These are phyloP conservation scores for Aratinga solstitialis DNA, from an alignment of 2,797 vertebrate species.

Conservation along the genomic window DNA sequence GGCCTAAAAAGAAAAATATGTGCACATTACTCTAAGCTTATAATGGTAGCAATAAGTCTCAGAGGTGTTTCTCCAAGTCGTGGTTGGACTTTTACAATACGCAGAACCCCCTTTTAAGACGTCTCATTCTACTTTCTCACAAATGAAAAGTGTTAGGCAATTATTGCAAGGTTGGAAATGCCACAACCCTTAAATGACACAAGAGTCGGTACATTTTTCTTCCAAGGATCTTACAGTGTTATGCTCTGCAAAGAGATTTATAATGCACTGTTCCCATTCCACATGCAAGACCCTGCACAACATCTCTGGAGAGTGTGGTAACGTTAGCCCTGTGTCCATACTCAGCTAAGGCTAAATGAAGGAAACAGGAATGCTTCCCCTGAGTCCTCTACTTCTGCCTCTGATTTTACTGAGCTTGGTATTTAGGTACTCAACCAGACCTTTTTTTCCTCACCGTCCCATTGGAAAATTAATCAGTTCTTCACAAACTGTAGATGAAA, in stretches of 20 bases:
- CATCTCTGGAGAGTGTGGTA: constrained; percentile 30
- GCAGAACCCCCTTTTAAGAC: constrained; percentile 52
- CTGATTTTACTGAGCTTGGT: constrained; percentile 22
- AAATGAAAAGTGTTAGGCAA: constrained; percentile 49
- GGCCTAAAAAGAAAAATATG: constrained; percentile 49
- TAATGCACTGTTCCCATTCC: constrained; percentile 1
- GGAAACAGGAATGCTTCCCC: constrained; percentile 62
- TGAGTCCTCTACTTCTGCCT: not conserved
- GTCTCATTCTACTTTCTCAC: constrained; percentile 23
- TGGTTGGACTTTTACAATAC: constrained; percentile 45
- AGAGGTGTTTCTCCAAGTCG: not conserved
- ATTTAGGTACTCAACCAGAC: not conserved
- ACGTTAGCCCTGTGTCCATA: constrained; percentile 8
- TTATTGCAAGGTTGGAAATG: constrained; percentile 30
- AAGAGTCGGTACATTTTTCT: not conserved
- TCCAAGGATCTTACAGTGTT: not conserved
- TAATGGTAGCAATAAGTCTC: constrained; percentile 55
- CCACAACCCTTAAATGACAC: constrained; percentile 16
- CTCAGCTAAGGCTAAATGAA: constrained; percentile 47
- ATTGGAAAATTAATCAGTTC: constrained; percentile 37
- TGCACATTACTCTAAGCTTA: constrained; percentile 43
- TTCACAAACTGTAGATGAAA: constrained; percentile 39
- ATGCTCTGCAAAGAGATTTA: constrained; percentile 17
- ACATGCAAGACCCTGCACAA: constrained; percentile 1
- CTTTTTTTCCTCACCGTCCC: not conserved